Base-by-base conservation (phyloP, 1,140 invertebrate species). In the Aculops lycopersici region DNA sequence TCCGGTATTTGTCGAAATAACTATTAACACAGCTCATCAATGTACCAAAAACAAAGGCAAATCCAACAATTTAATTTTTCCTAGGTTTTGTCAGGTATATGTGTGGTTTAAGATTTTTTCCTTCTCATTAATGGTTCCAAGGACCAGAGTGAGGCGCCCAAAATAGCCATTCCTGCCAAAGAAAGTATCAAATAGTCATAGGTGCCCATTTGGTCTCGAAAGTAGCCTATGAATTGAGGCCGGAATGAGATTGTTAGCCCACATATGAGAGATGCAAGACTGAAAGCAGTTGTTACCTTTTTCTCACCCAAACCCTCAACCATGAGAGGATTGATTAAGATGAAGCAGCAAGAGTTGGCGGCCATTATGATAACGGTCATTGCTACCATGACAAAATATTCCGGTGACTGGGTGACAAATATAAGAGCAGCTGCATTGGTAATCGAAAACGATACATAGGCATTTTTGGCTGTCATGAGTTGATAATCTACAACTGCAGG, bases 21-120 rank as follows among this genome's bases (percentile, higher is more conserved):
- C 73, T 43, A 70, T 90, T 0, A 60, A 68, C 44, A 49, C 79
- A 37, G 81, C 79, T 0, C 60, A 70, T 17, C 66, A 75, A 48
- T 61, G 88, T 21, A 80, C 90, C 52, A 64, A 63, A 37, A 48
- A 78, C 24, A 65, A 75, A 51, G 62, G 83, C 44, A 64, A 58
- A 46, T 52, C 66, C 35, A 64, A 67, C n/a, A n/a, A n/a, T n/a
- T n/a, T n/a, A n/a, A n/a, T n/a, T n/a, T n/a, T n/a, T n/a, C n/a
- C n/a, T n/a, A n/a, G n/a, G n/a, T n/a, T n/a, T n/a, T n/a, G n/a
- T n/a, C n/a, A n/a, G n/a, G n/a, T n/a, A n/a, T n/a, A n/a, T n/a
- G n/a, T n/a, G n/a, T n/a, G n/a, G n/a, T n/a, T n/a, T n/a, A n/a
- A n/a, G n/a, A n/a, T n/a, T n/a, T n/a, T n/a, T n/a, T n/a, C n/a